Evolutionary conservation across 2,113 vertebrate species (phyloP), one percentile per base, ranked within the genome.

Genomic region (Corythornis madagascariensis): DNA sequence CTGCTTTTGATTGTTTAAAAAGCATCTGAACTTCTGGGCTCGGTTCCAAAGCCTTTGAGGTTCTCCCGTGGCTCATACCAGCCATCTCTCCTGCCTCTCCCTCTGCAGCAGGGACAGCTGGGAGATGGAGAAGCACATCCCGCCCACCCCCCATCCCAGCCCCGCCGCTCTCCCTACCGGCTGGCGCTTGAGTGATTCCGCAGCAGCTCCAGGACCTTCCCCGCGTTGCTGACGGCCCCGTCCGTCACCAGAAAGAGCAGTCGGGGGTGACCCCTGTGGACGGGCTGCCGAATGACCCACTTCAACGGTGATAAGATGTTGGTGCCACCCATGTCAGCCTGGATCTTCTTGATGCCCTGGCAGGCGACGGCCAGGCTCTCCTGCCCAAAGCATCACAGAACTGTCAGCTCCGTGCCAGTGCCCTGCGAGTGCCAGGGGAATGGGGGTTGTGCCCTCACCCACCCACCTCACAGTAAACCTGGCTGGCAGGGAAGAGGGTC

Each of bases 231-330:
- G 92, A 98, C 82, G 2, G 98, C 96, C 1, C 99, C 98, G 0
- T 98, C 97, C 0, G 97, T 99, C 92, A 99, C 97, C 76, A 99
- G 94, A 60, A 99, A 99, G 70, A 99, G 98, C 48, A 99, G 97
- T 5, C 98, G 97, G 1, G 99, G 99, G 79, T 99, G 99, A 60
- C 99, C 98, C 7, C 95, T 97, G 94, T 96, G 97, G 85, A 98
- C 82, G 6, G 99, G 98, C 97, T 99, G 99, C 59, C 97, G 98
- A 69, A 98, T 86, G 81, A 99, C 78, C 99, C 99, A 99, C 89
- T 96, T 98, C 75, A 99, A 97, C 0, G 99, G 99, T 0, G 98
- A 96, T 16, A 99, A 86, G 93, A 99, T 52, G 94, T 99, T 99
- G 93, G 97, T 98, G 21, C 97, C 98, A 2, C 99, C 99, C 98